Base-by-base conservation (phyloP, 1,140 invertebrate species). In the Riptortus pedestris region DNA sequence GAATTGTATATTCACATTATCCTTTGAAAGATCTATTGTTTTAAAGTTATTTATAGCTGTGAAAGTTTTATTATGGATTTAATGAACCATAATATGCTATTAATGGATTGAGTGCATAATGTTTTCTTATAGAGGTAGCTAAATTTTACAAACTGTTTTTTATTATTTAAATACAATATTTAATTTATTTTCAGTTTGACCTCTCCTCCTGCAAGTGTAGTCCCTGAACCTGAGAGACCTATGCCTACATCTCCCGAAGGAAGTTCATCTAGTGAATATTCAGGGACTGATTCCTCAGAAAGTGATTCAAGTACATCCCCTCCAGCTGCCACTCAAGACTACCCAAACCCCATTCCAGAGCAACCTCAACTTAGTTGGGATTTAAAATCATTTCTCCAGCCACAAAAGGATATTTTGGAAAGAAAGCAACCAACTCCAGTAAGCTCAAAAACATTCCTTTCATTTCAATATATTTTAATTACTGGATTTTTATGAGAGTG, bases 241-340 rank as follows among this genome's bases (percentile, higher is more conserved):
- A 66, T 68, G 65, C 63, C 63, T 12, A 33, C 26, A 14, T 64
- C 67, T 14, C 67, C 67, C 14, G 55, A 43, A 29, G 60, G 51
- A 22, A 64, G 52, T 12, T 67, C 66, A 14, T 67, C 68, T 31
- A 70, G 69, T 47, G 65, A 67, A 22, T 67, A 70, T 48, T 70
- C 69, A n/a, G 67, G 65, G 14, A 63, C 69, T 7, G 67, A 65
- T 27, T 60, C 63, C 47, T 59, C 66, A 58, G 67, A 68, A 51
- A 66, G 63, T 22, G 65, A 66, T 33, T 68, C 67, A 7, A 67
- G 65, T 47, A 62, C 43, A 26, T 65, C 67, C 12, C 52, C 52
- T 1, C 22, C 64, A 24, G 58, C 51, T 0, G 26, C 43, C n/a
- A n/a, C n/a, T 12, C 27, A 38, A 29, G 67, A 48, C 64, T 62